phyloP scores from a whole-genome alignment of 2,113 vertebrate genomes.

The Mesembrinibis cayennensis region DNA sequence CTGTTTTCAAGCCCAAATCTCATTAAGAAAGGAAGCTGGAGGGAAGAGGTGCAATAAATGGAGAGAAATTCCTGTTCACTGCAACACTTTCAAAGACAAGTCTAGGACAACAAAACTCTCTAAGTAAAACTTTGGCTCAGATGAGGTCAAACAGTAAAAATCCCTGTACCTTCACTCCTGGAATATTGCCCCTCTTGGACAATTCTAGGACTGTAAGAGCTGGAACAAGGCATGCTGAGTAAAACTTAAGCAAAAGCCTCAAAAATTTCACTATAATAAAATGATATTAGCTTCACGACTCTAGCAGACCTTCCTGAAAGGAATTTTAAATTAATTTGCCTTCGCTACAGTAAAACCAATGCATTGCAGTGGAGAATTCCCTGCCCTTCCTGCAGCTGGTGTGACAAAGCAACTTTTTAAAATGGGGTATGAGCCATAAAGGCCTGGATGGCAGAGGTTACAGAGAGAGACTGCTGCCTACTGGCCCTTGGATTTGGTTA shows the following conservation, averaged over 20 bases:
- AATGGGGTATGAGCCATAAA: neutral
- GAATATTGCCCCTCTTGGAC: neutral
- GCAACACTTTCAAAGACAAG: neutral
- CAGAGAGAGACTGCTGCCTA: neutral
- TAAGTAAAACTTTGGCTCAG: neutral
- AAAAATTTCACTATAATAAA: neutral
- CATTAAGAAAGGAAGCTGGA: slow-evolving; percentile 24
- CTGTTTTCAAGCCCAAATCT: slow-evolving; percentile 45
- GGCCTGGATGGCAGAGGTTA: neutral
- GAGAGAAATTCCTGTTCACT: neutral
- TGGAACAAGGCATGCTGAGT: neutral
- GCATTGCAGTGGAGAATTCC: neutral
- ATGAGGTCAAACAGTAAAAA: neutral
- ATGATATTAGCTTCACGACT: neutral
- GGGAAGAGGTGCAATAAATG: neutral
- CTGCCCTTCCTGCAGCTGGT: neutral
- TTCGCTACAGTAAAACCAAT: neutral
- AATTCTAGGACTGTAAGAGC: neutral
- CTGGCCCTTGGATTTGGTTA: neutral
- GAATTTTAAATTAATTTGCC: neutral
- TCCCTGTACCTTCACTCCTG: neutral
- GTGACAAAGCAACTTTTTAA: neutral
- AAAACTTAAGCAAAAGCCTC: neutral
- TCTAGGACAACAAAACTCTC: neutral
- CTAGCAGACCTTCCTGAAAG: neutral